Evolutionary conservation across 2,113 vertebrate genomes (phyloP).

Genomic region (Thalassarche chlororhynchos): DNA sequence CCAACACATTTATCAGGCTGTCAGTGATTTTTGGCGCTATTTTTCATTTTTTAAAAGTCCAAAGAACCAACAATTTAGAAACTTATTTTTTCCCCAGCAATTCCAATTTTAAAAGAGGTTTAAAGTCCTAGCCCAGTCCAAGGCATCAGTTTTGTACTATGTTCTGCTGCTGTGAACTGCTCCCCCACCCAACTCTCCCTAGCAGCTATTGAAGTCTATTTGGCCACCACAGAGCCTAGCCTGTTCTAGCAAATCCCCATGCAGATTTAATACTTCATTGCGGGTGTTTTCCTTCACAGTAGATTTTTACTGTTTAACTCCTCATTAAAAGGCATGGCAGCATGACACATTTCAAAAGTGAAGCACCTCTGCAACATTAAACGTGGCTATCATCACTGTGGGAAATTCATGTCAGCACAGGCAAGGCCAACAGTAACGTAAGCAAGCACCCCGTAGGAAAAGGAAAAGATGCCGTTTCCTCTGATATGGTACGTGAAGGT

Average conservation of each 20-base stretch:
- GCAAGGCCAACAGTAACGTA: neutral
- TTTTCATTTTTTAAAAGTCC: neutral
- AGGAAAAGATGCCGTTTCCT: neutral
- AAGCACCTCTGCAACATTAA: neutral
- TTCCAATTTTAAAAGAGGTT: neutral
- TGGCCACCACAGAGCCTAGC: neutral
- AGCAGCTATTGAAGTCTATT: neutral
- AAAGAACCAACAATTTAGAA: neutral
- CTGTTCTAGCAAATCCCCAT: neutral
- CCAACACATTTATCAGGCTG: neutral
- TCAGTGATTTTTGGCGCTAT: neutral
- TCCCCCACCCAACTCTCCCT: neutral
- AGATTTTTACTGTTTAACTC: neutral
- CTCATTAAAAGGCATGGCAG: neutral
- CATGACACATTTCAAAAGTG: neutral
- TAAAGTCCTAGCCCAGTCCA: neutral
- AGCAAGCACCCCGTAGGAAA: neutral
- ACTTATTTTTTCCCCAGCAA: neutral
- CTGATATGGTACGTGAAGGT: neutral
- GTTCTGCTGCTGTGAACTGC: neutral
- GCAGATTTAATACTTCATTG: neutral
- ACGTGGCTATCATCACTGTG: neutral
- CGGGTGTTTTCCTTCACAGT: neutral
- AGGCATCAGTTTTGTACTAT: neutral
- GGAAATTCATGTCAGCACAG: neutral